These are phyloP conservation scores for Anhinga rufa DNA, from an alignment of 2,113 vertebrate species.

Conservation along the genomic window DNA sequence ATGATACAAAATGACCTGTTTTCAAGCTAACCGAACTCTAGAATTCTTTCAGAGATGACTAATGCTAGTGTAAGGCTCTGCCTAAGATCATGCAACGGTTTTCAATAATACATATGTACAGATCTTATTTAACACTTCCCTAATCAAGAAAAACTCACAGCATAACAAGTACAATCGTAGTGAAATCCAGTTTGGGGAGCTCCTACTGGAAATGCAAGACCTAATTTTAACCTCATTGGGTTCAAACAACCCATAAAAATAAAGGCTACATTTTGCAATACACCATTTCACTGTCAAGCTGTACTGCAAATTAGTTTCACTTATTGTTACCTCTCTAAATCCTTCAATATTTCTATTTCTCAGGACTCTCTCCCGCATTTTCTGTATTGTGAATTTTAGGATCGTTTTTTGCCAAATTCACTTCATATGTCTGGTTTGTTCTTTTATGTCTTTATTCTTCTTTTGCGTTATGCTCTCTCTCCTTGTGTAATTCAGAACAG, in stretches of 20 bases:
- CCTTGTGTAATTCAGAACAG: not conserved
- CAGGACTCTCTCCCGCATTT: not conserved
- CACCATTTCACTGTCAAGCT: not conserved
- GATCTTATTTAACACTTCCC: not conserved
- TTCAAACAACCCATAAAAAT: not conserved
- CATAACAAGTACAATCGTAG: not conserved
- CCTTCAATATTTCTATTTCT: not conserved
- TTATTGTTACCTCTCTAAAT: not conserved
- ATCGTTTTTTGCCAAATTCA: not conserved
- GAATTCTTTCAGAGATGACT: not conserved
- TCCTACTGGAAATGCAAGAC: not conserved
- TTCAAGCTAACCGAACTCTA: not conserved
- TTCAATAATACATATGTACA: not conserved
- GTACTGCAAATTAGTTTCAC: not conserved
- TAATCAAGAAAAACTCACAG: not conserved
- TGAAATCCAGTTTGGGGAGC: not conserved
- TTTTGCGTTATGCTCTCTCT: not conserved
- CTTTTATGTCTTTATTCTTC: not conserved
- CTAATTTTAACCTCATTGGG: not conserved
- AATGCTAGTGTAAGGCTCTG: not conserved
- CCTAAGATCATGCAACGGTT: rapidly evolving
- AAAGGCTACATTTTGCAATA: not conserved
- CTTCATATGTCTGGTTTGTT: not conserved
- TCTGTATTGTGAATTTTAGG: not conserved
- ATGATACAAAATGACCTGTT: not conserved